Evolutionary conservation across 2,888 invertebrate species (phyloP).

Genomic region (Caradrina kadenii): DNA sequence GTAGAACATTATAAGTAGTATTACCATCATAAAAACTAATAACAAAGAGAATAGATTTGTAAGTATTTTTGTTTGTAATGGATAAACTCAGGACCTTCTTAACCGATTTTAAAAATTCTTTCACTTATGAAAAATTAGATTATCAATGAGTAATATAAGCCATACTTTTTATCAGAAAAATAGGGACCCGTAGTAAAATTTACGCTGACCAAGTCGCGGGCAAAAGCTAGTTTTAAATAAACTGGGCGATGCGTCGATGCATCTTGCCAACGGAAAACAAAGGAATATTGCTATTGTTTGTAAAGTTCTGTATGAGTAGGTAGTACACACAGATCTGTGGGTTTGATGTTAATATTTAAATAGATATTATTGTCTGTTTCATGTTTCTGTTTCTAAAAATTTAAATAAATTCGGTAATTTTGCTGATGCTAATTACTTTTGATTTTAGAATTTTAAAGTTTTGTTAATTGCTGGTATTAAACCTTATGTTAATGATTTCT

Average conservation of each 20-base stretch:
- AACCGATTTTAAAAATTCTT: no score
- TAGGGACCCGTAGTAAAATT: no score
- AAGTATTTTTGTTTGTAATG: no score
- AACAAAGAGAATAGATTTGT: no score
- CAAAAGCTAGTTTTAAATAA: conserved; percentile 33
- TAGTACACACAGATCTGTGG: conserved; percentile 13
- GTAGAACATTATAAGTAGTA: conserved; percentile 64
- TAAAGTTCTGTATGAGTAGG: conserved; percentile 56
- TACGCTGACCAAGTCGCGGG: no score
- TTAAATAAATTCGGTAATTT: neutral
- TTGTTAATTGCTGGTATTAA: neutral
- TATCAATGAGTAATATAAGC: no score
- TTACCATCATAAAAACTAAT: conserved; percentile 69
- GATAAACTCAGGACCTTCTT: no score
- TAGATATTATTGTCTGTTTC: conserved; percentile 14
- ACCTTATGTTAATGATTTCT: neutral
- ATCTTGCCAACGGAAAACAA: conserved; percentile 68
- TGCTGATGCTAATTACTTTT: conserved; percentile 1
- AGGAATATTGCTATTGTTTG: conserved; percentile 70
- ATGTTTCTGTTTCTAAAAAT: conserved; percentile 11
- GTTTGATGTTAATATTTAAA: conserved; percentile 26
- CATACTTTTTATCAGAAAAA: no score
- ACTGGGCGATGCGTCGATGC: conserved; percentile 39
- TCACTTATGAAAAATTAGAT: no score
- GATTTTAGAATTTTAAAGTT: neutral